Conservation (phyloP, 2,113 vertebrate genomes). For the Sapayoa aenigma region DNA sequence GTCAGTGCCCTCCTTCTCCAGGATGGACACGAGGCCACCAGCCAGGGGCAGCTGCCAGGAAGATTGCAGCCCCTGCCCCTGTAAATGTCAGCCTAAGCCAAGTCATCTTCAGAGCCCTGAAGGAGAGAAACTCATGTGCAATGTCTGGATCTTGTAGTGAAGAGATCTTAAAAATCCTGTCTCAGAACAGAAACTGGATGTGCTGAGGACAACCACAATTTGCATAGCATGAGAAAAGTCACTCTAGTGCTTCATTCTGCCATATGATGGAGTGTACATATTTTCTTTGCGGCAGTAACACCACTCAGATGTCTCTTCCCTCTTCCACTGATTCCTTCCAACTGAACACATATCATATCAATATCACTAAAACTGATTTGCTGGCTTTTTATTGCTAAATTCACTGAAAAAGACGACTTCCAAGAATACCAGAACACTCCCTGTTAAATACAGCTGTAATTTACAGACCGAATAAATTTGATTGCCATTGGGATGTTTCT, state of each 20-base stretch:
- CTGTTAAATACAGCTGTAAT: neutral
- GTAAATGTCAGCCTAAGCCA: neutral
- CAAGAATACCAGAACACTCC: neutral
- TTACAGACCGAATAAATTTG: neutral
- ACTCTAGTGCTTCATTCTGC: neutral
- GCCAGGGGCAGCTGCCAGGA: neutral
- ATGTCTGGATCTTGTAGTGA: neutral
- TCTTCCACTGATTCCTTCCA: neutral
- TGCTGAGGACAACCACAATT: neutral
- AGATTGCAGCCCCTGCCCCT: neutral
- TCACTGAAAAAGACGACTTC: neutral
- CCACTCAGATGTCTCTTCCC: neutral
- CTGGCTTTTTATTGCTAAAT: neutral
- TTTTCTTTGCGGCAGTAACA: slow-evolving; percentile 16
- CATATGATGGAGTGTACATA: neutral
- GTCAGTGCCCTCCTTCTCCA: neutral
- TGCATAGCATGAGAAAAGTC: neutral
- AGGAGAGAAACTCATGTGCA: neutral
- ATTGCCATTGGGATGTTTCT: neutral
- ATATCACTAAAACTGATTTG: neutral
- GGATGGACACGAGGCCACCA: neutral
- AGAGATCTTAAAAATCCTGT: neutral
- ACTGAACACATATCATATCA: neutral
- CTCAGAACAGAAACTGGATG: neutral
- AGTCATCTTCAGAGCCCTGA: neutral